Conservation (phyloP, 1,140 invertebrate genomes). For the Semibalanus balanoides region DNA sequence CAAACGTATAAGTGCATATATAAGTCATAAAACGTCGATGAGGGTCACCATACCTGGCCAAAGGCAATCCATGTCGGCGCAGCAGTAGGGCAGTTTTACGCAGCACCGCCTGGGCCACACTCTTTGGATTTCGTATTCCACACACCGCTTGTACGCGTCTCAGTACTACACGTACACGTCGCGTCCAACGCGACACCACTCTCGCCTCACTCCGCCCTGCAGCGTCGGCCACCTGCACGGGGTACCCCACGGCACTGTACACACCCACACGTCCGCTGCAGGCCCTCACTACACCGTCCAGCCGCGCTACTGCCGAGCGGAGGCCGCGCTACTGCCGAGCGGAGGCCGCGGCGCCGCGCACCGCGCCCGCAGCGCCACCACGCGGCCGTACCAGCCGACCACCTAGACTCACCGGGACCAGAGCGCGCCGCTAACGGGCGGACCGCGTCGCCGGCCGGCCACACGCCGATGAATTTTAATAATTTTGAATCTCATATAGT, state of each 20-base stretch:
- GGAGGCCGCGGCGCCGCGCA: too few relatives aligned
- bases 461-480: not conserved
- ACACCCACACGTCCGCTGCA: too few relatives aligned
- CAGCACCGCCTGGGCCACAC: not conserved
- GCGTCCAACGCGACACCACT: too few relatives aligned
- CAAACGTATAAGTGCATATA: too few relatives aligned
- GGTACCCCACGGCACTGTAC: not conserved
- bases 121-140: too few relatives aligned
- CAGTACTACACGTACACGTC: too few relatives aligned
- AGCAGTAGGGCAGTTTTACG: not conserved
- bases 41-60: not conserved
- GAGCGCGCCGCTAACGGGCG: not conserved
- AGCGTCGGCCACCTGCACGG: not conserved
- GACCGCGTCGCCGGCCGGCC: not conserved
- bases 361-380: not conserved
- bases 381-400: too few relatives aligned
- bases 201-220: too few relatives aligned
- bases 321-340: not conserved
- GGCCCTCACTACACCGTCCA: not conserved
- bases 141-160: too few relatives aligned
- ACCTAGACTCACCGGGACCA: not conserved
- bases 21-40: not conserved
- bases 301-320: not conserved
- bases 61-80: not conserved
- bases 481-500: not conserved